A percentile compares a stretch with the other conserved stretches of the same genome.
These are phyloP conservation scores for Pantherophis guttatus DNA, from an alignment of 2,113 vertebrate genomes.

Conservation along the genomic window DNA sequence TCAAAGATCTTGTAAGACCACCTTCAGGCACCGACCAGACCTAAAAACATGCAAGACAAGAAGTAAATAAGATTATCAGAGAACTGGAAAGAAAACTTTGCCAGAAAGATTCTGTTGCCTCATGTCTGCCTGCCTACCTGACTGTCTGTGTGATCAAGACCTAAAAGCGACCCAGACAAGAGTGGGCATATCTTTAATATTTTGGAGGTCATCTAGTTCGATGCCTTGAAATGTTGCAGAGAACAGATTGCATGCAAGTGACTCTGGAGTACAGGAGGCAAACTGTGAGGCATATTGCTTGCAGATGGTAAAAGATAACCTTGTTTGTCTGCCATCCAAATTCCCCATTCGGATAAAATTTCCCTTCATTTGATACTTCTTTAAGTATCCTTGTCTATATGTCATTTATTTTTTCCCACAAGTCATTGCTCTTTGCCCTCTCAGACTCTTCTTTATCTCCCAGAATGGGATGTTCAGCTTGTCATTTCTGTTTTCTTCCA, in stretches of 20 bases:
- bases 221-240: not conserved
- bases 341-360: not conserved
- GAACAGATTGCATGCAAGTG: not conserved
- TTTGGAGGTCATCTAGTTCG: not conserved
- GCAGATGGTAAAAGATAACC: not conserved
- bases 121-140: not conserved
- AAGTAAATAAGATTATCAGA: too few species aligned
- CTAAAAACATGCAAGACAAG: conserved; percentile 51
- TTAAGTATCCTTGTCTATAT: not conserved
- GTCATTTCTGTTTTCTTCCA: not conserved
- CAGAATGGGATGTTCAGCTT: not conserved
- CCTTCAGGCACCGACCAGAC: conserved; percentile 88
- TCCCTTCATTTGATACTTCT: not conserved
- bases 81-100: not conserved
- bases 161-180: not conserved
- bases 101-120: not conserved
- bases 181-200: not conserved
- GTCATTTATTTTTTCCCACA: not conserved
- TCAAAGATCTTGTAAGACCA: conserved; percentile 73
- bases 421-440: not conserved
- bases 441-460: not conserved
- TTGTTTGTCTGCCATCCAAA: not conserved
- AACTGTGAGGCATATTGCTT: not conserved
- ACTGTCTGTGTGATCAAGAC: not conserved
- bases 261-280: not conserved